Evolutionary conservation across 2,113 vertebrate genomes (phyloP).

Genomic region (Atrichornis clamosus): DNA sequence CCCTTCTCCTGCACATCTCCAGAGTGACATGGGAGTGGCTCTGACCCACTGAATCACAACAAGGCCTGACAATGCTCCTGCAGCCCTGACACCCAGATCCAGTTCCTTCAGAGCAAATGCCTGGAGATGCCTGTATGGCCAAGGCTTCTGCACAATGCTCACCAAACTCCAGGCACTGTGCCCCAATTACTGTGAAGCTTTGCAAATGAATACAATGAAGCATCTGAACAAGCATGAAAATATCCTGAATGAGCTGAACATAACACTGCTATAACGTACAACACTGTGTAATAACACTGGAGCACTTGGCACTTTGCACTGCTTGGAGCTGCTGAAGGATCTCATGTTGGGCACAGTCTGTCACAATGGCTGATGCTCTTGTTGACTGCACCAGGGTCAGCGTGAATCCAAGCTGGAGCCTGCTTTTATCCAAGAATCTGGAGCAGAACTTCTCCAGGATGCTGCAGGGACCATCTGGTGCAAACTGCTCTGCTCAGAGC

Average conservation of each 20-base stretch:
- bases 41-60: background rate
- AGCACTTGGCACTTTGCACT: accelerated
- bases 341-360: background rate
- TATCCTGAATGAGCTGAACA: background rate
- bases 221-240: background rate
- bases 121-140: accelerated
- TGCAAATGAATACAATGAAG: background rate
- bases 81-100: background rate
- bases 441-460: background rate
- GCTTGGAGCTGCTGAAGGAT: background rate
- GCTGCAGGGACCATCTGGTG: slow-evolving; percentile 31
- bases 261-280: background rate
- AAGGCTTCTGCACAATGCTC: background rate
- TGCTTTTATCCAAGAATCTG: background rate
- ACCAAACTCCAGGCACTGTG: background rate
- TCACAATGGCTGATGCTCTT: background rate
- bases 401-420: background rate
- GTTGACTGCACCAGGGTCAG: background rate
- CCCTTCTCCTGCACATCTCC: background rate
- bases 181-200: background rate
- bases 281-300: background rate
- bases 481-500: background rate
- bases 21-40: background rate
- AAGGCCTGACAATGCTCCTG: background rate
- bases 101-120: background rate